Conservation (phyloP, 2,113 vertebrate genomes). For the Beaufortia kweichowensis region DNA sequence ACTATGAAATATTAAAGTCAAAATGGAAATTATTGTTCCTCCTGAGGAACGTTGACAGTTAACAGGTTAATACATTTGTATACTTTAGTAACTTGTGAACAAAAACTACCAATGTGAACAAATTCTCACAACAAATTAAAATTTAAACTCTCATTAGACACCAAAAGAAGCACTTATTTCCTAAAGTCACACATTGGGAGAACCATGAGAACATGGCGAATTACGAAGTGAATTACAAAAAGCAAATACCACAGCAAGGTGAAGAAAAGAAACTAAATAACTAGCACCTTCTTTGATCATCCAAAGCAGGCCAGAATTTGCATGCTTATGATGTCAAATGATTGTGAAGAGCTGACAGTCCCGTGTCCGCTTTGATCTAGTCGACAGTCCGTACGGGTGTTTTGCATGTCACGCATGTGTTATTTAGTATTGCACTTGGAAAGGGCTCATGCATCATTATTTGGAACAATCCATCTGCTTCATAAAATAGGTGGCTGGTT, state of each 20-base stretch:
- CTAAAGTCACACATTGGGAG: background rate
- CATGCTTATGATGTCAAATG: slow-evolving; percentile 2
- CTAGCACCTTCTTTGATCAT: background rate
- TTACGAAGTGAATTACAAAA: too few species aligned
- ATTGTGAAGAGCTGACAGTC: background rate
- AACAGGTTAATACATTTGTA: too few species aligned
- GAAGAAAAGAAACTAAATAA: background rate
- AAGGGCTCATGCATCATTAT: slow-evolving; percentile 20
- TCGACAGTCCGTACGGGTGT: slow-evolving; percentile 1
- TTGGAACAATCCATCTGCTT: background rate
- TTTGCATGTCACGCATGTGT: slow-evolving; percentile 32
- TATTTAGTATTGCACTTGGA: slow-evolving; percentile 1
- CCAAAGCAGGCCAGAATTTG: slow-evolving; percentile 13
- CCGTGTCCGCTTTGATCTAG: background rate
- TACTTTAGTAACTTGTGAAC: too few species aligned
- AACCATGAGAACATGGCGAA: background rate
- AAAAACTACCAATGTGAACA: too few species aligned
- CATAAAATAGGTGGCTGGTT: background rate
- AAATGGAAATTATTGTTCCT: too few species aligned
- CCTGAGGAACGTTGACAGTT: too few species aligned
- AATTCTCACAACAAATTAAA: too few species aligned
- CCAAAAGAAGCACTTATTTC: too few species aligned
- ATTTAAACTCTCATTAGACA: too few species aligned
- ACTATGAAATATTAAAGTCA: too few species aligned
- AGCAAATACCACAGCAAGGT: background rate